These are phyloP conservation scores for Eupithecia subfuscata DNA, from an alignment of 2,888 invertebrate species.

Conservation along the genomic window DNA sequence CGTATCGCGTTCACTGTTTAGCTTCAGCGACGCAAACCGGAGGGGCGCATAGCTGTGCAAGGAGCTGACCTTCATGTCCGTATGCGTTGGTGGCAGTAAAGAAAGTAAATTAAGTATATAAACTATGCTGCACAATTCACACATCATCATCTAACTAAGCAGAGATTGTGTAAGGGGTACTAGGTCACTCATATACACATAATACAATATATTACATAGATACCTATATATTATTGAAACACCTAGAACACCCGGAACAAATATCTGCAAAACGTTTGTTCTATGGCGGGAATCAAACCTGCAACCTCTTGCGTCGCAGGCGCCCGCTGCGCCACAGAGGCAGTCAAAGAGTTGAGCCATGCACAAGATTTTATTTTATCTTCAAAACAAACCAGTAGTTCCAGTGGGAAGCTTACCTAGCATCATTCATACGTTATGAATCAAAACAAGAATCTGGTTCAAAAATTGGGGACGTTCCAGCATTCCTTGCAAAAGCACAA, in stretches of 20 bases:
- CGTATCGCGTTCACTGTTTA: not conserved
- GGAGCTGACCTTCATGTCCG: not conserved
- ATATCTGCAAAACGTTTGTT: too few relatives aligned
- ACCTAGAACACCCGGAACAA: too few relatives aligned
- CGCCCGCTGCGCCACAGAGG: not conserved
- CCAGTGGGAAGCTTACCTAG: not conserved
- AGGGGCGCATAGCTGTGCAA: not conserved
- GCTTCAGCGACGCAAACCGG: not conserved
- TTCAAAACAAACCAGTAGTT: not conserved
- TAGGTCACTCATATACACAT: too few relatives aligned
- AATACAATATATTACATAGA: too few relatives aligned
- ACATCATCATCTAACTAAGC: too few relatives aligned
- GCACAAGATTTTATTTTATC: not conserved
- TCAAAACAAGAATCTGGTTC: not conserved
- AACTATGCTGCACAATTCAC: too few relatives aligned
- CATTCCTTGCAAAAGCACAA: not conserved
- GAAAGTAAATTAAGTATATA: too few relatives aligned
- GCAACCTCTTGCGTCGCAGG: too few relatives aligned
- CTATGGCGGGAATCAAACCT: too few relatives aligned
- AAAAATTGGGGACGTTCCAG: not conserved
- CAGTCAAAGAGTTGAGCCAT: not conserved
- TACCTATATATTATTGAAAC: too few relatives aligned
- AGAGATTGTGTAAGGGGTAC: too few relatives aligned
- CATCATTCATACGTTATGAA: not conserved
- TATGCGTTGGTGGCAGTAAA: not conserved